Percentiles rank a stretch among this genome's conserved stretches.
phyloP scores from a whole-genome alignment of 2,888 invertebrate genomes.

The Cenopis cana region DNA sequence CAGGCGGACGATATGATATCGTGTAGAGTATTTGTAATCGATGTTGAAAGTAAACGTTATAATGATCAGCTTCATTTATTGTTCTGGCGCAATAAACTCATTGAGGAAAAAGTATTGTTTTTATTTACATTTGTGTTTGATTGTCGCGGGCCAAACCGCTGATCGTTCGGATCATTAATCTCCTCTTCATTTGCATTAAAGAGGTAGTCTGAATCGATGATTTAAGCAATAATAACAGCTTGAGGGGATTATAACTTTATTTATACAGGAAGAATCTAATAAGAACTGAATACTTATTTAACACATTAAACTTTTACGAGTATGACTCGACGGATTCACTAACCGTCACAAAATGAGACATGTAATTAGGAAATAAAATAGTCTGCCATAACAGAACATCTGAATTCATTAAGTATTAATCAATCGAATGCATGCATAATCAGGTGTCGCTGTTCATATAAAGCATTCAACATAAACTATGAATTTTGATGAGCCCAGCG shows the following conservation, averaged over 20 bases:
- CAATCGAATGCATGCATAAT: conserved; percentile 39
- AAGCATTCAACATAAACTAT: conserved; percentile 40
- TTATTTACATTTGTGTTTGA: conserved; percentile 61
- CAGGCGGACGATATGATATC: conserved; percentile 68
- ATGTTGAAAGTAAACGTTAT: conserved; percentile 86
- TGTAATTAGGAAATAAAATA: conserved; percentile 40
- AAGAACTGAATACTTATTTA: conserved; percentile 25
- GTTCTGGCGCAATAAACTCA: conserved; percentile 85
- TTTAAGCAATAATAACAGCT: conserved; percentile 35
- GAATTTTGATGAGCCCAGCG: conserved; percentile 36
- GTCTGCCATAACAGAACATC: conserved; percentile 32
- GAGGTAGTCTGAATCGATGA: conserved; percentile 40
- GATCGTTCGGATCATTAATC: conserved; percentile 35
- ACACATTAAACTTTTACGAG: conserved; percentile 38
- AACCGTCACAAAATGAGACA: conserved; percentile 10
- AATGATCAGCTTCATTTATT: conserved; percentile 84
- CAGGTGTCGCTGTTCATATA: conserved; percentile 38
- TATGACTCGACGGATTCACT: conserved; percentile 8
- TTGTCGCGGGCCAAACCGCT: conserved; percentile 13
- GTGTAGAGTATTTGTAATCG: conserved; percentile 83
- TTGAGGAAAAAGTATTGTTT: conserved; percentile 79
- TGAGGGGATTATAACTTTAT: conserved; percentile 31
- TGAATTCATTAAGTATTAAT: conserved; percentile 40
- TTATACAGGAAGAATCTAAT: conserved; percentile 37
- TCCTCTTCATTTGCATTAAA: conserved; percentile 40